phyloP scores from a whole-genome alignment of 2,113 vertebrate genomes.

The Vanacampus margaritifer region DNA sequence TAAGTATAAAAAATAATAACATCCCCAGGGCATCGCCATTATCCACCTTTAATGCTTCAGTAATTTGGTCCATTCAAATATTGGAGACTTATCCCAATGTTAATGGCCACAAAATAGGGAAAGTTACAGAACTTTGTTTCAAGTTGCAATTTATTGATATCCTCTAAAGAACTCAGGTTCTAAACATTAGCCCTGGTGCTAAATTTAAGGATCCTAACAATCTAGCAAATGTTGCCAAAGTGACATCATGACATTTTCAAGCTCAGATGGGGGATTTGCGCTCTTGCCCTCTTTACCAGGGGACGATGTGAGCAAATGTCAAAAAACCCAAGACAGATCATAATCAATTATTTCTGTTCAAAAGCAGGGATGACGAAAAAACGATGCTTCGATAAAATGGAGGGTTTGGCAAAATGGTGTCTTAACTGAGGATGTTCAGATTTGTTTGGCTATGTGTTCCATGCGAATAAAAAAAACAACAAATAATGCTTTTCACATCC shows the following conservation, averaged over 20 bases:
- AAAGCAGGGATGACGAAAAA: slow-evolving; percentile 30
- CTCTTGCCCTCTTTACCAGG: slow-evolving; percentile 37
- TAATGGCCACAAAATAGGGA: neutral
- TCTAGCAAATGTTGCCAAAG: neutral
- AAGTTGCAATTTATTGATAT: neutral
- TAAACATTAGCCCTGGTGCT: slow-evolving; percentile 13
- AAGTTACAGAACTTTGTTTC: neutral
- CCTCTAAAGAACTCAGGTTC: neutral
- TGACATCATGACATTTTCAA: slow-evolving; percentile 66
- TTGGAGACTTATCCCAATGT: too few species aligned
- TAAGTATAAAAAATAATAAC: too few species aligned
- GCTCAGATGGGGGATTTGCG: slow-evolving; percentile 48
- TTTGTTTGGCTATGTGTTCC: too few species aligned
- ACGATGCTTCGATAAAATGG: slow-evolving; percentile 42
- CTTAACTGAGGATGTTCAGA: too few species aligned
- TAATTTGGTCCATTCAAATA: too few species aligned
- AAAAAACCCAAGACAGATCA: slow-evolving; percentile 21
- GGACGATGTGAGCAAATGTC: slow-evolving; percentile 68
- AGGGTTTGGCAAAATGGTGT: slow-evolving; percentile 4
- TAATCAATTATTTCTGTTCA: slow-evolving; percentile 63
- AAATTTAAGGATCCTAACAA: slow-evolving; percentile 26
- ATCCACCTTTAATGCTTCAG: too few species aligned
- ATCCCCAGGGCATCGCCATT: too few species aligned
- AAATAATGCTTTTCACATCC: too few species aligned
- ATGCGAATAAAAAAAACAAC: too few species aligned